Evolutionary conservation across 2,113 vertebrate genomes (phyloP), one percentile per base, ranked within the genome.

Genomic region (Nothoprocta pentlandii): DNA sequence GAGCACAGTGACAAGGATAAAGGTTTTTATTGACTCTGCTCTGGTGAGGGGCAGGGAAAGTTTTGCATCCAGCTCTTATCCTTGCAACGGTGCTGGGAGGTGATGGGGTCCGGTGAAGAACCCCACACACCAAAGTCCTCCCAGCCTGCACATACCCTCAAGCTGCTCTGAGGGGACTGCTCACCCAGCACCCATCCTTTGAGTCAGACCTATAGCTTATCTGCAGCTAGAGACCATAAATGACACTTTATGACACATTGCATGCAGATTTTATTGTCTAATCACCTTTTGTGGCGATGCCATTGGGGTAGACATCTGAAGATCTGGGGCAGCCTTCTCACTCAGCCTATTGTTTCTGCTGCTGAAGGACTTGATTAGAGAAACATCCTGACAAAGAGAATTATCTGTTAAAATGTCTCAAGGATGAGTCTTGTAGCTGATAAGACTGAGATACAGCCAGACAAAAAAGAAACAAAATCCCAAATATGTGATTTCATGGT

Each of bases 61-160:
- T 3, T 39, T 39, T 76, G 25, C 47, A 71, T 23, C 2, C n/a
- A 46, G 8, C 4, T 28, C 39, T 13, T 5, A 1, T 6, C 10
- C 67, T 79, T 58, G 23, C 34, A 10, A 2, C 1, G 42, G 11
- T 82, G 39, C 42, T 82, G 30, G 20, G 73, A 58, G 32, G 12
- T 5, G 2, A 1, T 30, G 23, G 22, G 34, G 6, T 17, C 8
- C 62, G 66, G 54, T 32, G 54, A 32, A 58, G 44, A 73, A 9
- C 5, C 6, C 1, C 0, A 0, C 15, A 4, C 39, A 47, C 26
- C 47, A 8, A 3, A 1, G 8, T 30, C 39, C 26, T 61, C 15
- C 23, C 28, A 75, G 23, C 19, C 62, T 63, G 20, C 4, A 2
- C 10, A 30, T 7, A 5, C 22, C 20, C 32, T 28, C 41, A 89